These are phyloP conservation scores for Lucilia sericata DNA, from an alignment of 1,140 invertebrate genomes.

Conservation along the genomic window DNA sequence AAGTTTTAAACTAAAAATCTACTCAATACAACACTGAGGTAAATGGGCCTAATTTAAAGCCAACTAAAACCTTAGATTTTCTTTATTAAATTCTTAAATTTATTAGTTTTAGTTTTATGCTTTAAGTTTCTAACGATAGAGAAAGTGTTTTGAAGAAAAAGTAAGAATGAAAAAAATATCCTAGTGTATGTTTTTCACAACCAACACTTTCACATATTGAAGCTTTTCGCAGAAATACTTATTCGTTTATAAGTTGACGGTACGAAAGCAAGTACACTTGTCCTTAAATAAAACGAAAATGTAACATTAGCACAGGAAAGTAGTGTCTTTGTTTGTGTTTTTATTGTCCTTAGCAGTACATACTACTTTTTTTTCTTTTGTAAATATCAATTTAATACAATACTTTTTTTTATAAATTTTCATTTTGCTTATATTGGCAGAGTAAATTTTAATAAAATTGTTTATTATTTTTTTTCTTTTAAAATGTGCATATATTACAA, in stretches of 20 bases:
- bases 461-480: not conserved
- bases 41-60: no score
- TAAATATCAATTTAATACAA: not conserved
- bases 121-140: conserved; percentile 3
- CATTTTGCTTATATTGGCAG: not conserved
- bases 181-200: not conserved
- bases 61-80: no score
- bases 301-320: not conserved
- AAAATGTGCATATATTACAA: not conserved
- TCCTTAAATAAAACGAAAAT: not conserved
- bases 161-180: no score
- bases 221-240: not conserved
- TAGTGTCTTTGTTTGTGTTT: not conserved
- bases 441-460: not conserved
- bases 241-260: not conserved
- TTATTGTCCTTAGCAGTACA: not conserved
- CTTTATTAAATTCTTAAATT: not conserved
- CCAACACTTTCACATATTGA: not conserved
- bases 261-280: not conserved
- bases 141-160: not conserved
- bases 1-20: no score
- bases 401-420: not conserved
- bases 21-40: no score
- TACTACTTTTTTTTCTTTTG: not conserved
- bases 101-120: not conserved